Evolutionary conservation across 2,113 vertebrate species (phyloP), one percentile per base, ranked within the genome.

Genomic region (Falcunculus frontatus): DNA sequence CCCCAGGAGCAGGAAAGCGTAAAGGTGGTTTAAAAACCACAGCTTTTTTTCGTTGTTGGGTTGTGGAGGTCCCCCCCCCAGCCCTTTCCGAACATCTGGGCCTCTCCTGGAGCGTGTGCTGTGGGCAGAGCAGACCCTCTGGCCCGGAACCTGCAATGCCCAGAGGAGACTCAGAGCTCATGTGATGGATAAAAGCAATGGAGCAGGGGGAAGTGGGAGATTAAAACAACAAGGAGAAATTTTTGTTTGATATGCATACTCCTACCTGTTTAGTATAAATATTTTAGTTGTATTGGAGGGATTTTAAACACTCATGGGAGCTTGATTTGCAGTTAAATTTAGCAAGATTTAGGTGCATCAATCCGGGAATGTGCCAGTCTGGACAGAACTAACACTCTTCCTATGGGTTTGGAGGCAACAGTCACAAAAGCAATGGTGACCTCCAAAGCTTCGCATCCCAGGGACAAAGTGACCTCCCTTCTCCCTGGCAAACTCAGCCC

Each of bases 11-110:
- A 95, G 57, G 67, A 87, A 87, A 93, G 91, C 33, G 1, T 94
- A 88, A 95, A 96, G 85, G 87, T 88, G 72, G 93, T 78, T 91
- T 90, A 69, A 95, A 95, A 94, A 67, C 5, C 80, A 37, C 90
- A 64, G 72, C 4, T n/a, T 65, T 59, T 67, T 68, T 44, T 52
- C 80, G 59, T 75, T 73, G 44, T 75, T 87, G 86, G 13, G 32
- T 33, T 44, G 44, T 29, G 60, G 49, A 37, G 37, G 11, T 1
- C 35, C 20, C 25, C 12, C 50, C 56, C 44, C 56, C 44, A n/a
- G 4, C 23, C 13, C 12, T 39, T 49, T 60, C n/a, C 0, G 13
- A 93, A 94, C 85, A 93, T 86, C 90, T 95, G 94, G 94, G 82
- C 62, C 85, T 83, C 85, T 86, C 50, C 78, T 89, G 75, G 37